These are phyloP conservation scores for Calypte anna DNA, from an alignment of 2,113 vertebrate species.

Conservation along the genomic window DNA sequence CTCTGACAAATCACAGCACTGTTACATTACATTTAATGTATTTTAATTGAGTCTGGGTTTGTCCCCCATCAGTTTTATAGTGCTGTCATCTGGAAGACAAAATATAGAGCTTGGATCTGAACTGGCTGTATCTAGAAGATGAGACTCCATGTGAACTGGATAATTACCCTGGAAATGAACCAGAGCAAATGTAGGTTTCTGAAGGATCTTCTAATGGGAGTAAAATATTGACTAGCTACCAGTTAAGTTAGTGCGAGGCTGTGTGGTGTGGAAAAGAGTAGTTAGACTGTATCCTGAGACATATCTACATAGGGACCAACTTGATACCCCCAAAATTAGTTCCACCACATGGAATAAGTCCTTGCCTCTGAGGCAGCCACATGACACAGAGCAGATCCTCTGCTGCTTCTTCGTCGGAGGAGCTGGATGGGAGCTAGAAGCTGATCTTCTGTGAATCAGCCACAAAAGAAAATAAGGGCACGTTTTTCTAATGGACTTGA, in stretches of 20 bases:
- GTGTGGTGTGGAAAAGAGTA: neutral
- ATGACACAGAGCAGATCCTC: neutral
- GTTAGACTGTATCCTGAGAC: neutral
- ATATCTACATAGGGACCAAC: neutral
- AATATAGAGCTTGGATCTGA: neutral
- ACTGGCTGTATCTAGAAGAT: neutral
- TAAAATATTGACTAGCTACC: neutral
- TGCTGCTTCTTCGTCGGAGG: neutral
- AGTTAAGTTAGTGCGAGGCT: neutral
- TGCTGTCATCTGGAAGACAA: constrained; percentile 36
- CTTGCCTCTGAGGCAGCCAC: neutral
- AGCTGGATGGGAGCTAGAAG: constrained; percentile 2
- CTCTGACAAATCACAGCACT: constrained; percentile 17
- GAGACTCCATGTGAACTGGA: neutral
- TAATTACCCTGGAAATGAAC: constrained; percentile 18
- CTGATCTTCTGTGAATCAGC: neutral
- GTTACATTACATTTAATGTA: neutral
- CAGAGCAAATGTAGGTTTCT: neutral
- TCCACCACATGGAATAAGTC: neutral
- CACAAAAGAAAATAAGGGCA: constrained; percentile 1
- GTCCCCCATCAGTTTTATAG: neutral
- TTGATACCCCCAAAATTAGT: neutral
- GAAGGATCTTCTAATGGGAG: neutral
- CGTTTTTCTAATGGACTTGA: constrained; percentile 17
- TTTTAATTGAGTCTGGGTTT: constrained; percentile 53